Conservation (phyloP, 2,888 invertebrate genomes). For the Harpalus rufipes region DNA sequence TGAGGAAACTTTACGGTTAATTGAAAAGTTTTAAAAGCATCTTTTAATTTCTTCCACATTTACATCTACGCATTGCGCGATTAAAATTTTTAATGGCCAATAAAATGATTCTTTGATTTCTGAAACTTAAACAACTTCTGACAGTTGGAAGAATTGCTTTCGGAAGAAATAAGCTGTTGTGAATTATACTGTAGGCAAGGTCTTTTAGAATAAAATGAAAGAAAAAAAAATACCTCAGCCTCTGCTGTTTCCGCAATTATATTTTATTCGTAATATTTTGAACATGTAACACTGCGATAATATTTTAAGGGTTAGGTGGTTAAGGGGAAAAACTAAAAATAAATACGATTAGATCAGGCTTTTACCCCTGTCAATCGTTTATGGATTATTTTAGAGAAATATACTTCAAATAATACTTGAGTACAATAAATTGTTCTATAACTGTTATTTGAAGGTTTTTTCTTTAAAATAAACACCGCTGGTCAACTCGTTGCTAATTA, state of each 20-base stretch:
- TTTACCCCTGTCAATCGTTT: too few species aligned
- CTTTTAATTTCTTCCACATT: constrained; percentile 32
- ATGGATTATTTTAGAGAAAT: too few species aligned
- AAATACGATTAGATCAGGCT: too few species aligned
- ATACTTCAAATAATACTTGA: too few species aligned
- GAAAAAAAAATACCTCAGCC: neutral
- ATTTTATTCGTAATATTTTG: neutral
- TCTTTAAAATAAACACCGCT: too few species aligned
- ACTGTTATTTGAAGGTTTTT: too few species aligned
- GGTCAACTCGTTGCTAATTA: too few species aligned
- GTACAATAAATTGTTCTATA: too few species aligned
- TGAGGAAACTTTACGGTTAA: constrained; percentile 37
- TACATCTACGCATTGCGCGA: constrained; percentile 2
- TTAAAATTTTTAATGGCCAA: constrained; percentile 15
- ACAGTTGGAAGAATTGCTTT: neutral
- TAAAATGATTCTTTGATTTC: constrained; percentile 24
- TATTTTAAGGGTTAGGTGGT: too few species aligned
- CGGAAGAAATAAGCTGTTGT: neutral
- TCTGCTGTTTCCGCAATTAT: neutral
- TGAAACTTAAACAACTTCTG: neutral
- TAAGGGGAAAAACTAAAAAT: too few species aligned
- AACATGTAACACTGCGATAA: too few species aligned
- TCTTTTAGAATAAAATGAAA: neutral
- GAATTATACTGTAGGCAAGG: neutral
- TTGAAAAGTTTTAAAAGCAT: constrained; percentile 56